Percentiles rank a stretch among this genome's conserved stretches.
Evolutionary conservation across 1,140 invertebrate genomes (phyloP).

Genomic region (Trinorchestia longiramus): DNA sequence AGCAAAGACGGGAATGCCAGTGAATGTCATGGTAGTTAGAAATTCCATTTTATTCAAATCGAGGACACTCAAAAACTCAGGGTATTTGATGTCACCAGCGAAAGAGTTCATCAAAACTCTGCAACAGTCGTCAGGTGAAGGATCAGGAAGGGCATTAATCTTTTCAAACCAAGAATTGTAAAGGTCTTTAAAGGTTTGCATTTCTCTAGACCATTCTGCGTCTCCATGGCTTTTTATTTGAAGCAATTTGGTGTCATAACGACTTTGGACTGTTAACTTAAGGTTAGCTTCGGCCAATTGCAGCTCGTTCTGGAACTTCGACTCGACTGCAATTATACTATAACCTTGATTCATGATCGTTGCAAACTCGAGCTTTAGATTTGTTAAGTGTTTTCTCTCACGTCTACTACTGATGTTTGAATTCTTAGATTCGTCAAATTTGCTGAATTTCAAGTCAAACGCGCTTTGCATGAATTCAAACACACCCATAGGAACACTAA

Average conservation of each 20-base stretch:
- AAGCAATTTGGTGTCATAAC: constrained; percentile 59
- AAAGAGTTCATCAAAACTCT: constrained; percentile 59
- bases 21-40: constrained; percentile 61
- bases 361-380: constrained; percentile 49
- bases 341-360: constrained; percentile 62
- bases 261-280: constrained; percentile 62
- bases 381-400: constrained; percentile 44
- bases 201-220: constrained; percentile 58
- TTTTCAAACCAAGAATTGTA: constrained; percentile 32
- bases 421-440: neutral
- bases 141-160: constrained; percentile 56
- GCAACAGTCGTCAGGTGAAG: constrained; percentile 61
- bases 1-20: constrained; percentile 63
- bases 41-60: constrained; percentile 62
- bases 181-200: constrained; percentile 53
- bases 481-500: constrained; percentile 50
- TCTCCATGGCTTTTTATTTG: constrained; percentile 62
- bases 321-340: constrained; percentile 58
- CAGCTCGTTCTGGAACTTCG: constrained; percentile 58
- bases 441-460: constrained; percentile 47
- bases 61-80: constrained; percentile 55
- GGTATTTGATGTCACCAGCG: constrained; percentile 61
- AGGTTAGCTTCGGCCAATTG: constrained; percentile 63
- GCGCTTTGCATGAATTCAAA: constrained; percentile 62
- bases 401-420: constrained; percentile 49